Percentiles rank a stretch among this genome's conserved stretches.
phyloP scores from a whole-genome alignment of 1,140 invertebrate genomes.

The Cyclina sinensis region DNA sequence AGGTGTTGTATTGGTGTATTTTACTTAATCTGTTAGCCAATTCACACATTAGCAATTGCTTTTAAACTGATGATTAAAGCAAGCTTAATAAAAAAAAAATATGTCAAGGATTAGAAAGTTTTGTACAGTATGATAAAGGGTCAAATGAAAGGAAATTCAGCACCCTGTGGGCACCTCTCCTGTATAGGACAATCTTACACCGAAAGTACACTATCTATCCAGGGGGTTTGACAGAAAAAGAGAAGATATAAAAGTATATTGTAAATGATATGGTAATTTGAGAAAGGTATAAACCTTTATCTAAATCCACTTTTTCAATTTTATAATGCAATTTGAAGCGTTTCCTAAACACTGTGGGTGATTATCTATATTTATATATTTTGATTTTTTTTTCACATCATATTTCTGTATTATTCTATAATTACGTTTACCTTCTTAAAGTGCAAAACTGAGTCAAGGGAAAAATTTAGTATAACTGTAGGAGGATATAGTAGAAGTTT shows the following conservation, averaged over 20 bases:
- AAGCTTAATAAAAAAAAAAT: background rate
- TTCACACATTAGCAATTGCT: background rate
- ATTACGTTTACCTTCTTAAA: no score
- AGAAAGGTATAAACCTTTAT: background rate
- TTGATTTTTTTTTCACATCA: background rate
- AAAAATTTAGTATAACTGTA: no score
- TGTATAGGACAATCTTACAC: background rate
- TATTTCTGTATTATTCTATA: no score
- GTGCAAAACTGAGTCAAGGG: no score
- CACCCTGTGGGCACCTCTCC: background rate
- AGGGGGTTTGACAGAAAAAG: background rate
- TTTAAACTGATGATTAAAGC: background rate
- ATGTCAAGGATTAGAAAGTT: background rate
- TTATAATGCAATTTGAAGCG: slow-evolving; percentile 1
- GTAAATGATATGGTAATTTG: slow-evolving; percentile 14
- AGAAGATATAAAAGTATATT: background rate
- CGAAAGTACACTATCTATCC: background rate
- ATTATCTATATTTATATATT: background rate
- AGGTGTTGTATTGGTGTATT: background rate
- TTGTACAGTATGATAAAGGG: no score
- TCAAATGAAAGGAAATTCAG: background rate
- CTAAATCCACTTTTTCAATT: slow-evolving; percentile 1
- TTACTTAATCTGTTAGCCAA: background rate
- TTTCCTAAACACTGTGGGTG: background rate
- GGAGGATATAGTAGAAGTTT: no score